Percentiles rank a stretch among this genome's conserved stretches.
Evolutionary conservation across 23 tunicate genomes (phyloP).

Genomic region (Trididemnum clinides): DNA sequence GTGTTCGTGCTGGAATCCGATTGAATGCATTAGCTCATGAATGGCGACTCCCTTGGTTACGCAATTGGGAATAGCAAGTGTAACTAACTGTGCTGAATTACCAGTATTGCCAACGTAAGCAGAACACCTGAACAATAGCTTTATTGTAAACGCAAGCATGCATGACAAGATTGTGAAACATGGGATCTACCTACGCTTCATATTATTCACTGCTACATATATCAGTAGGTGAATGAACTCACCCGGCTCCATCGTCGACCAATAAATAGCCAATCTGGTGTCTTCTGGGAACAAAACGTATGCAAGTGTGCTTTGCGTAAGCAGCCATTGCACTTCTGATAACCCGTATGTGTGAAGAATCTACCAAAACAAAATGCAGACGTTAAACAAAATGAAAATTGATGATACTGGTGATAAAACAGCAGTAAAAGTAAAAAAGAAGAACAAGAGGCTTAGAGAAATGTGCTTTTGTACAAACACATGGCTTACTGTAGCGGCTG

Average conservation of each 20-base stretch:
- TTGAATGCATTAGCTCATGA: conserved; percentile 97
- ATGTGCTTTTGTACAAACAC: too few species aligned
- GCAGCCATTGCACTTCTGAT: conserved; percentile 79
- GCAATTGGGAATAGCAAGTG: conserved; percentile 96
- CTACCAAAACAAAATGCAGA: conserved; percentile 27
- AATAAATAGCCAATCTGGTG: conserved; percentile 66
- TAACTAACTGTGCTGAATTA: conserved; percentile 76
- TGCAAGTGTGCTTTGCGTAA: conserved; percentile 81
- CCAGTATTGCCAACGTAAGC: conserved; percentile 96
- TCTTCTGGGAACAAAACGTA: conserved; percentile 78
- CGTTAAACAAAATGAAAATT: neutral
- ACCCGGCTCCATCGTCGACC: conserved; percentile 79
- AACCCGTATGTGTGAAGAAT: conserved; percentile 56
- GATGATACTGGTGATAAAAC: neutral
- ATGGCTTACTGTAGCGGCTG: conserved; percentile 78
- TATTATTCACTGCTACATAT: too few species aligned
- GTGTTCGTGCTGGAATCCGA: conserved; percentile 99
- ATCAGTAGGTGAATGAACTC: too few species aligned
- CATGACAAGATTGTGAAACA: neutral
- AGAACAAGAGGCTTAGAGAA: too few species aligned
- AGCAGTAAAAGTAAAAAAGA: too few species aligned
- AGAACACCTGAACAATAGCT: conserved; percentile 68
- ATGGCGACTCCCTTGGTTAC: conserved; percentile 80
- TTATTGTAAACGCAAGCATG: neutral
- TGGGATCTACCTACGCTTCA: too few species aligned